Percentiles rank a stretch among this genome's conserved stretches.
Conservation (phyloP, 1,140 invertebrate genomes). For the Batillaria attramentaria region DNA sequence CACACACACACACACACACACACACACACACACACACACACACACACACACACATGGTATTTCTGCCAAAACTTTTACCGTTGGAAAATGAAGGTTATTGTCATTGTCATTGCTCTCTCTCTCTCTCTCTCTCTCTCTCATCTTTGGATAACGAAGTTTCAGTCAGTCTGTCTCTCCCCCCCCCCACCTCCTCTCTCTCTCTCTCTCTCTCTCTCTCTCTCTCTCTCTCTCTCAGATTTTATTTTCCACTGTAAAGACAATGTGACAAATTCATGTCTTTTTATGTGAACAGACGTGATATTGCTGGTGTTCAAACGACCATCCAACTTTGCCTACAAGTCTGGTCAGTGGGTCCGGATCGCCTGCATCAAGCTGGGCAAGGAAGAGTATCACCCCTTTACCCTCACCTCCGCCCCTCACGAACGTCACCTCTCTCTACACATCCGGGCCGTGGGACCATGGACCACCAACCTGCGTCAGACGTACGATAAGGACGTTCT, state of each 20-base stretch:
- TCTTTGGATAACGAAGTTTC: background rate
- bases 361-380: conserved; percentile 92
- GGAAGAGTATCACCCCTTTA: conserved; percentile 97
- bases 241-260: no score
- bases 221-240: no score
- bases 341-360: conserved; percentile 88
- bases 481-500: conserved; percentile 96
- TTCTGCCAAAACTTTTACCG: no score
- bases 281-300: conserved; percentile 71
- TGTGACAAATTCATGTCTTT: no score
- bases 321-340: conserved; percentile 95
- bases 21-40: no score
- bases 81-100: no score
- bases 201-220: conserved; percentile 16
- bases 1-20: no score
- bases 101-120: no score
- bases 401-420: conserved; percentile 97
- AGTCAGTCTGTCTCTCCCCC: no score
- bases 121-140: no score
- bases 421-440: conserved; percentile 97
- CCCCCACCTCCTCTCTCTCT: background rate
- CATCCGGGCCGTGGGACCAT: conserved; percentile 91
- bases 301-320: conserved; percentile 80
- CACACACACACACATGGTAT: no score
- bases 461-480: conserved; percentile 98